phyloP scores from a whole-genome alignment of 2,888 invertebrate genomes.

The Drosophila borealis region DNA sequence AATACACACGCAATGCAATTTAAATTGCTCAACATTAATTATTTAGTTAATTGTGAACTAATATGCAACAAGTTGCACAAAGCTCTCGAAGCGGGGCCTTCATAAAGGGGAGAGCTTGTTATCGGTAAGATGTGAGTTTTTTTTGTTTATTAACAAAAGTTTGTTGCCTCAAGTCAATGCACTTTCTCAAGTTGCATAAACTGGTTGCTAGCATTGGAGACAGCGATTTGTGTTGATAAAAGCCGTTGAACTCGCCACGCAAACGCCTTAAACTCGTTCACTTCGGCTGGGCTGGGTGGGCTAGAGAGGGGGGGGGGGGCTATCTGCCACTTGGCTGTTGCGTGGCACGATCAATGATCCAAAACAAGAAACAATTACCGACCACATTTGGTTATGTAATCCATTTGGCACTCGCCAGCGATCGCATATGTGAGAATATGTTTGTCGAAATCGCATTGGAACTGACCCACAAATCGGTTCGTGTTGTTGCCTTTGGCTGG shows the following conservation, averaged over 20 bases:
- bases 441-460: slow-evolving; percentile 37
- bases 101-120: slow-evolving; percentile 4
- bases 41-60: slow-evolving; percentile 7
- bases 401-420: slow-evolving; percentile 32
- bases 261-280: slow-evolving; percentile 52
- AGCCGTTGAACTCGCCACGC: slow-evolving; percentile 40
- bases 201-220: slow-evolving; percentile 59
- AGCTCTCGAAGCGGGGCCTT: slow-evolving; percentile 12
- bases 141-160: neutral
- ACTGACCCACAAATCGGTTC: slow-evolving; percentile 45
- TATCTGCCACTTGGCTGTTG: slow-evolving; percentile 7
- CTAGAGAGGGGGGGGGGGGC: neutral
- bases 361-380: slow-evolving; percentile 13
- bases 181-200: slow-evolving; percentile 60
- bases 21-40: slow-evolving; percentile 11
- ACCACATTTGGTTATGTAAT: slow-evolving; percentile 55
- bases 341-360: slow-evolving; percentile 24
- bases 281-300: neutral
- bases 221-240: slow-evolving; percentile 16
- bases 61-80: neutral
- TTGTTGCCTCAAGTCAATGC: slow-evolving; percentile 59
- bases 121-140: slow-evolving; percentile 4
- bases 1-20: slow-evolving; percentile 11
- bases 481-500: slow-evolving; percentile 34
- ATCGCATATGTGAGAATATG: slow-evolving; percentile 66